Evolutionary conservation across 2,888 invertebrate genomes (phyloP), one percentile per base, ranked within the genome.

Genomic region (Drosophila nigricruria): DNA sequence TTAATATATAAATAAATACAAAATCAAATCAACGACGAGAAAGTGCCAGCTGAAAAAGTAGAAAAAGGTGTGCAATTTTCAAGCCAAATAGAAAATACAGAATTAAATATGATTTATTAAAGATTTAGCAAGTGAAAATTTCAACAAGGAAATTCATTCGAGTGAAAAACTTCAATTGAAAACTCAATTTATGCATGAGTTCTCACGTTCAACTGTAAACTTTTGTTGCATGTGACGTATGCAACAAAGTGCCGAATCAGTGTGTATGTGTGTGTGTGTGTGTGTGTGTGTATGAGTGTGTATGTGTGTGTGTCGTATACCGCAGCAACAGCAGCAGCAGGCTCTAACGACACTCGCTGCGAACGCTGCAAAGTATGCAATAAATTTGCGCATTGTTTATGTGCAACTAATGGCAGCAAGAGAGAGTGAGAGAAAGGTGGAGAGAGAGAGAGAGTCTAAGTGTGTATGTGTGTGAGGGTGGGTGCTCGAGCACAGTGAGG

Each of bases 331-430:
- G 50, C 50, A 49, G 32, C 12, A 20, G 50, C 50, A n/a, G 38
- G 50, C 66, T 71, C 69, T 60, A 77, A 69, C 73, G 59, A 54
- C 77, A 81, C 72, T 89, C 82, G 84, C 63, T 77, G 84, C 73
- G 50, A 62, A 25, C 76, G 78, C 89, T 79, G 88, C 80, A 89
- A 89, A 85, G 88, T 89, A 85, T 85, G 89, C 88, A 88, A 89
- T 89, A 84, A 85, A 81, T 88, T 89, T 74, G 89, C 75, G 73
- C 85, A 87, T 88, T 84, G 83, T 84, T 84, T 84, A 84, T 84
- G 83, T 88, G 89, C 89, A 83, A 67, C 79, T 65, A 57, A 58
- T 62, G 64, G 54, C 23, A 53, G 53, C 38, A 25, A 30, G 20
- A 23, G 25, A 23, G 34, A 10, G 25, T n/a, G 23, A 27, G 59